A percentile compares a stretch with the other conserved stretches of the same genome.
phyloP scores from a whole-genome alignment of 2,888 invertebrate species.

The Enoplolaimus lenunculus region DNA sequence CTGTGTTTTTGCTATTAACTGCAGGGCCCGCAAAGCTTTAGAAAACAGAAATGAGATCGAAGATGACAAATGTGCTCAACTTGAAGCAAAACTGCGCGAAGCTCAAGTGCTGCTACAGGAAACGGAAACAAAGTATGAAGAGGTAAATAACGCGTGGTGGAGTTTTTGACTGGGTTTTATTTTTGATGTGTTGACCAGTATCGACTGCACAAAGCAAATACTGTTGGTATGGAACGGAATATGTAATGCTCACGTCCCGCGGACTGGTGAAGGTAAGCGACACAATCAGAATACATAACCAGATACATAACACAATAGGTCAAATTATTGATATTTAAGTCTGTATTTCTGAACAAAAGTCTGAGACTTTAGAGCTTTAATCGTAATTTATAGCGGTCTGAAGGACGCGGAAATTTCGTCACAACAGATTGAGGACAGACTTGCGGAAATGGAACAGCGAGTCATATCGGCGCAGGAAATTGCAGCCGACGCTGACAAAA shows the following conservation, averaged over 20 bases:
- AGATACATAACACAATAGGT: too few relatives aligned
- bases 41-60: slow-evolving; percentile 98
- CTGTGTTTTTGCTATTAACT: slow-evolving; percentile 16
- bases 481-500: slow-evolving; percentile 99
- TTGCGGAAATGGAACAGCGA: slow-evolving; percentile 96
- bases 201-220: too few relatives aligned
- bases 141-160: slow-evolving; percentile 54
- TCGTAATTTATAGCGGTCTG: slow-evolving; percentile 61
- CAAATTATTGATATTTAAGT: too few relatives aligned
- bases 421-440: slow-evolving; percentile 97
- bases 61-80: slow-evolving; percentile 87
- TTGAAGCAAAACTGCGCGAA: slow-evolving; percentile 93
- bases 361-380: too few relatives aligned
- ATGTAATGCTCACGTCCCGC: too few relatives aligned
- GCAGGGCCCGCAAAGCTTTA: slow-evolving; percentile 87
- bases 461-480: slow-evolving; percentile 98
- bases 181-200: too few relatives aligned
- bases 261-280: too few relatives aligned
- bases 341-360: too few relatives aligned
- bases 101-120: slow-evolving; percentile 98
- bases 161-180: neutral
- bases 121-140: slow-evolving; percentile 99
- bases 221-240: too few relatives aligned
- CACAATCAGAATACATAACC: too few relatives aligned
- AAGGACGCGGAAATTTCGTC: slow-evolving; percentile 99